Base-by-base conservation (phyloP, 2,113 vertebrate species). In the Ornithorhynchus anatinus region DNA sequence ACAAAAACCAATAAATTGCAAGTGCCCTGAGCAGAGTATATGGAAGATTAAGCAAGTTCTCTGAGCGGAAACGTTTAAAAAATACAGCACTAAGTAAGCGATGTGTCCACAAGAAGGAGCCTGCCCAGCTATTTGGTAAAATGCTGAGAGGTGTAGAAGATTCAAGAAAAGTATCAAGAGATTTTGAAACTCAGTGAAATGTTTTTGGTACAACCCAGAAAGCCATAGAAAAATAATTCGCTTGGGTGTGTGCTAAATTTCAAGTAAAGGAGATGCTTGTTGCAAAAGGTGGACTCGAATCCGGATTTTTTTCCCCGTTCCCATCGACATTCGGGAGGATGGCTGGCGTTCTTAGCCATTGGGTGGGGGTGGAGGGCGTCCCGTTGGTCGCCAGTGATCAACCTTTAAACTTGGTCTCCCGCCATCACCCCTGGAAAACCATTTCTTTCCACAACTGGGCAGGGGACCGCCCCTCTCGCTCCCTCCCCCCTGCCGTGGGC, bases 1-100 rank as follows among this genome's bases (percentile, higher is more conserved):
- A 60, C 56, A 43, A 67, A 84, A 76, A 87, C 89, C 91, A 89
- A 91, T 73, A 87, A 82, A 91, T 84, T 85, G 87, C 90, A 93
- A 93, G 92, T 92, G 92, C 94, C 94, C 94, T 95, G 94, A 94
- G 94, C 92, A 93, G 89, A 93, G 92, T 91, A 92, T 89, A 91
- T 92, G 94, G 89, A 94, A 93, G 91, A 93, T 91, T 92, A 92
- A 93, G 90, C 89, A 90, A 94, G 87, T 90, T 92, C 89, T 93
- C 86, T 84, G 85, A 91, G 91, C 85, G 89, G 92, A 92, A 92
- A 91, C 39, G 50, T 81, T 88, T 75, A 59, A 53, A 84, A 79
- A 89, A 68, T 33, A 81, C 61, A 93, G 89, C 91, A 85, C 84
- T 91, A 89, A 90, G 72, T 66, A 90, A 90, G 88, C 88, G 82